phyloP scores from a whole-genome alignment of 2,888 invertebrate species.

The Coleophora deauratella region DNA sequence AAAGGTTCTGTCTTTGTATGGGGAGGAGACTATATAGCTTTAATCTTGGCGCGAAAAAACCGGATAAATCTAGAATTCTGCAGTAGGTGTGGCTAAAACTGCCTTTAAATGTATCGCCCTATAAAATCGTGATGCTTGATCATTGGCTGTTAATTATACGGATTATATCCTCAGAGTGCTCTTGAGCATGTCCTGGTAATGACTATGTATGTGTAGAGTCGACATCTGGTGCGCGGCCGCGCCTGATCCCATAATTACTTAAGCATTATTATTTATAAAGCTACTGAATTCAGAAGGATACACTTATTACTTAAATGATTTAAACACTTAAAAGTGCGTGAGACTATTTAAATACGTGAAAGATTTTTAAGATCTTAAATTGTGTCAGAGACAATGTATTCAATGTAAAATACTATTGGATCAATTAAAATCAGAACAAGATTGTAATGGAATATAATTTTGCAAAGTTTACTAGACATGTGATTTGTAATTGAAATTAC shows the following conservation, averaged over 20 bases:
- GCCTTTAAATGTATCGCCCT: conserved; percentile 15
- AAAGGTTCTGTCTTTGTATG: no score
- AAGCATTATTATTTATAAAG: conserved; percentile 52
- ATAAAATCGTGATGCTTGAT: conserved; percentile 21
- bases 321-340: conserved; percentile 33
- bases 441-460: no score
- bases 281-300: conserved; percentile 54
- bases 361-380: no score
- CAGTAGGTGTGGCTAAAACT: conserved; percentile 12
- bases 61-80: no score
- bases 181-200: conserved; percentile 34
- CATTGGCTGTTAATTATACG: conserved; percentile 25
- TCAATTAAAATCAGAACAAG: no score
- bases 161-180: conserved; percentile 11
- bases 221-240: conserved; percentile 51
- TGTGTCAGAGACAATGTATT: no score
- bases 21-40: no score
- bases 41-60: no score
- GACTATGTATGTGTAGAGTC: conserved; percentile 35
- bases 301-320: conserved; percentile 27
- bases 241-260: conserved; percentile 38
- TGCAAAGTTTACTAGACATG: no score
- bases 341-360: no score
- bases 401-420: no score
- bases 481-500: no score